Evolutionary conservation across 2,113 vertebrate genomes (phyloP).

Genomic region (Psittacus erithacus): DNA sequence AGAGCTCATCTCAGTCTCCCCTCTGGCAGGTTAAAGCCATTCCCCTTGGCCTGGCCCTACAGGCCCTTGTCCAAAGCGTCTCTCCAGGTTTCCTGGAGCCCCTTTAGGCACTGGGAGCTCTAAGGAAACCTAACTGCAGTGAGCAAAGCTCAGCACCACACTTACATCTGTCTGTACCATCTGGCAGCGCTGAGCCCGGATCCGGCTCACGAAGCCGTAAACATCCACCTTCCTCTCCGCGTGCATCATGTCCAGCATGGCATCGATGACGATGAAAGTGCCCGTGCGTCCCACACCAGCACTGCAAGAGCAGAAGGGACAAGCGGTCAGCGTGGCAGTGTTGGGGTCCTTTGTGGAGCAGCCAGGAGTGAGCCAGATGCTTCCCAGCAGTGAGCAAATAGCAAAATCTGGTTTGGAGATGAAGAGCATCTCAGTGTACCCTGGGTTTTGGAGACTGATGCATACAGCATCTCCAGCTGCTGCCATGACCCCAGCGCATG

Average conservation of each 20-base stretch:
- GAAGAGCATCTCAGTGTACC: fast-evolving
- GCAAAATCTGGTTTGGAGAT: background rate
- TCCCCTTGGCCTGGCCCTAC: fast-evolving
- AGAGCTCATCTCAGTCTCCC: no score
- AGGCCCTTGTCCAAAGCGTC: background rate
- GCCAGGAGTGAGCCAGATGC: fast-evolving
- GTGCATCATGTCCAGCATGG: conserved; percentile 99
- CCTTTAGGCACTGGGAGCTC: background rate
- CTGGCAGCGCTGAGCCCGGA: conserved; percentile 97
- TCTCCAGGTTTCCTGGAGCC: background rate
- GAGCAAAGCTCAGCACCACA: background rate
- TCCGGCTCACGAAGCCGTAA: conserved; percentile 95
- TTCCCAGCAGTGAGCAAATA: background rate
- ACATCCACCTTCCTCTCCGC: conserved; percentile 94
- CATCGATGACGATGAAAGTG: conserved; percentile 97
- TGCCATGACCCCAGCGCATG: fast-evolving
- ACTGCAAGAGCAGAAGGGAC: conserved; percentile 60
- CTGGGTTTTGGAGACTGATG: background rate
- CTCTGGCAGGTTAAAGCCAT: no score
- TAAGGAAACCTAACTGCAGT: fast-evolving
- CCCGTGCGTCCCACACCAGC: conserved; percentile 96
- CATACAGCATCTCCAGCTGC: background rate
- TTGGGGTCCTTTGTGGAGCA: background rate
- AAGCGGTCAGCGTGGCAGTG: background rate
- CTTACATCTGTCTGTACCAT: conserved; percentile 99